Base-by-base conservation (phyloP, 2,888 invertebrate species). In the Vanessa cardui region DNA sequence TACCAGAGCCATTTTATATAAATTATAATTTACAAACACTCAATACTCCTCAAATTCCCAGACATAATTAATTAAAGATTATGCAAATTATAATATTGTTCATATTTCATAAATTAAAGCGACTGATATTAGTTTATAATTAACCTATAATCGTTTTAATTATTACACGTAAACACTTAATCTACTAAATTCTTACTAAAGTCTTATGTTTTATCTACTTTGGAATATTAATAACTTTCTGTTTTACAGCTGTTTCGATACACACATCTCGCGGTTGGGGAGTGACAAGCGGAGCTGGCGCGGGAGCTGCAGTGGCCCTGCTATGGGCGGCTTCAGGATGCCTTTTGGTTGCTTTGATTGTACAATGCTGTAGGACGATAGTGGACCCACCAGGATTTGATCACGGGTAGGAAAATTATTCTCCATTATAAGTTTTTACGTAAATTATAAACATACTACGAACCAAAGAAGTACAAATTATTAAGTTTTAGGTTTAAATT, bases 301-400 rank as follows among this genome's bases (percentile, higher is more conserved):
- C 84, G 64, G 89, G 89, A 1, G 86, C 88, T 9, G 85, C 84
- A 5, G 91, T 87, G 0, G 80, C 78, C 68, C 87, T 92, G 47
- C 85, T 94, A 18, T 94, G 94, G 94, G 88, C 92, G 0, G 90
- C 92, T 0, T 94, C 94, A 0, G 93, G 92, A n/a, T 93, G 93
- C 56, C 82, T 94, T 52, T 87, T 94, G 16, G 73, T 93, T 1
- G 93, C 94, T 0, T 83, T 94, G 15, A 83, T 94, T 0, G 91
- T 94, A 8, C 94, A 94, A 71, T 93, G 94, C 77, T 86, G 89
- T 47, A 83, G 92, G 72, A 94, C 94, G 3, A 90, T 94, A 72
- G 70, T 92, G 46, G 86, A 90, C 49, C 88, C 91, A 1, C 87
- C 89, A 46, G 73, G 73, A 26, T 47, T 73, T 49, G 65, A 68